These are phyloP conservation scores for Psophia crepitans DNA, from an alignment of 2,113 vertebrate species.

Conservation along the genomic window DNA sequence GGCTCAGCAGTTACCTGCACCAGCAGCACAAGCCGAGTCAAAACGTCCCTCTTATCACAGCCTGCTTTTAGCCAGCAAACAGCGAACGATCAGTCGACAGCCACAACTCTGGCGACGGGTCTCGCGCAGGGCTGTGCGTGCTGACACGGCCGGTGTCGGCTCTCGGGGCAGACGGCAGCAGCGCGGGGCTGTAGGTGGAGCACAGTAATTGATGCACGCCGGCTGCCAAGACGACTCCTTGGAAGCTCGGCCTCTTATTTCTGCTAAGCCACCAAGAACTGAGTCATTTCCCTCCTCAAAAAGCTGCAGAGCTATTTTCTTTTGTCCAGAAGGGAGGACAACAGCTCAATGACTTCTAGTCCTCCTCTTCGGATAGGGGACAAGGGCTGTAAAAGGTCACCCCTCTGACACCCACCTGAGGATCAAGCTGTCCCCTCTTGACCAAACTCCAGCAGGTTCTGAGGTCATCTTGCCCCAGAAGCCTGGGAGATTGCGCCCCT, in stretches of 20 bases:
- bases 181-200: not conserved
- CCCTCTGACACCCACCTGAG: not conserved
- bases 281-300: slow-evolving; percentile 16
- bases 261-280: slow-evolving; percentile 5
- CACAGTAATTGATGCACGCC: not conserved
- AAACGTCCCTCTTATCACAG: not conserved
- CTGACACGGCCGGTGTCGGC: not conserved
- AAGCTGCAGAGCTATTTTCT: not conserved
- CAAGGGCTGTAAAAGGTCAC: not conserved
- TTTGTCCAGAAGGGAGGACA: not conserved
- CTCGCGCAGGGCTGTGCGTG: rapidly evolving
- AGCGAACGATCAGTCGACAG: rapidly evolving
- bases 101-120: not conserved
- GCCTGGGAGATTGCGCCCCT: rapidly evolving
- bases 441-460: no score
- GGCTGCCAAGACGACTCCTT: not conserved
- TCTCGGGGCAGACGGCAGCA: not conserved
- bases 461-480: not conserved
- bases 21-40: not conserved
- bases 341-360: not conserved
- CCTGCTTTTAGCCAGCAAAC: not conserved
- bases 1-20: rapidly evolving
- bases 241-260: not conserved
- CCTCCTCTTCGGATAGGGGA: not conserved
- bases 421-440: not conserved